phyloP scores from a whole-genome alignment of 2,888 invertebrate genomes.

The Venusia cambrica region DNA sequence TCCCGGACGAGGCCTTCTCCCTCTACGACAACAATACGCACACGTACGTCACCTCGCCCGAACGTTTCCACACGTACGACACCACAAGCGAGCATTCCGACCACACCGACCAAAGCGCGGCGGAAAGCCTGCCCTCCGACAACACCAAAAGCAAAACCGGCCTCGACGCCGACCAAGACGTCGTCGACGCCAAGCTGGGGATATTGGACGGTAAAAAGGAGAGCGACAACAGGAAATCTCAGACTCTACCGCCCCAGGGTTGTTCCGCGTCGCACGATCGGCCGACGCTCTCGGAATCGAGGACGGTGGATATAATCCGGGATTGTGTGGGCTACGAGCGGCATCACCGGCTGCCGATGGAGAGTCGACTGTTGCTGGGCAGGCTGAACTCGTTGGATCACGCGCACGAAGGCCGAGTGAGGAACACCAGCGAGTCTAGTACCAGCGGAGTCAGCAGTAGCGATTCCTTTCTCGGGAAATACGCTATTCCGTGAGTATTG shows the following conservation, averaged over 20 bases:
- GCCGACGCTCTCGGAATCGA: conserved; percentile 85
- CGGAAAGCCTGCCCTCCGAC: conserved; percentile 66
- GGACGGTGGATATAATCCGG: conserved; percentile 83
- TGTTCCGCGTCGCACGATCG: conserved; percentile 81
- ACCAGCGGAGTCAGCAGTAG: conserved; percentile 92
- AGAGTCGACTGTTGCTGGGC: conserved; percentile 54
- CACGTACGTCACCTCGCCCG: conserved; percentile 56
- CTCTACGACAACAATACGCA: conserved; percentile 61
- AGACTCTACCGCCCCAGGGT: conserved; percentile 81
- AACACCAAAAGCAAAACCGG: conserved; percentile 47
- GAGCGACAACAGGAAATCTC: conserved; percentile 66
- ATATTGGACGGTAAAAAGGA: conserved; percentile 43
- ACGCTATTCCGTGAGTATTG: conserved; percentile 77
- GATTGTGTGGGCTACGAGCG: conserved; percentile 63
- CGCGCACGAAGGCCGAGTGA: conserved; percentile 64
- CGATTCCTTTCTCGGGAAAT: conserved; percentile 85
- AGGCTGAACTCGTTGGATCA: conserved; percentile 69
- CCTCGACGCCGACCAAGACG: conserved; percentile 54
- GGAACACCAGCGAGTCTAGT: conserved; percentile 85
- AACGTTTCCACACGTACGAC: conserved; percentile 57
- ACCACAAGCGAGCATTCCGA: conserved; percentile 70
- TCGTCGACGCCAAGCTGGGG: conserved; percentile 49
- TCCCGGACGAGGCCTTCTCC: conserved; percentile 84
- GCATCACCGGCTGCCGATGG: conserved; percentile 44
- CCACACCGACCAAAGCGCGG: conserved; percentile 70